Base-by-base conservation (phyloP, 2,113 vertebrate species). In the Tretioscincus oriximinensis region DNA sequence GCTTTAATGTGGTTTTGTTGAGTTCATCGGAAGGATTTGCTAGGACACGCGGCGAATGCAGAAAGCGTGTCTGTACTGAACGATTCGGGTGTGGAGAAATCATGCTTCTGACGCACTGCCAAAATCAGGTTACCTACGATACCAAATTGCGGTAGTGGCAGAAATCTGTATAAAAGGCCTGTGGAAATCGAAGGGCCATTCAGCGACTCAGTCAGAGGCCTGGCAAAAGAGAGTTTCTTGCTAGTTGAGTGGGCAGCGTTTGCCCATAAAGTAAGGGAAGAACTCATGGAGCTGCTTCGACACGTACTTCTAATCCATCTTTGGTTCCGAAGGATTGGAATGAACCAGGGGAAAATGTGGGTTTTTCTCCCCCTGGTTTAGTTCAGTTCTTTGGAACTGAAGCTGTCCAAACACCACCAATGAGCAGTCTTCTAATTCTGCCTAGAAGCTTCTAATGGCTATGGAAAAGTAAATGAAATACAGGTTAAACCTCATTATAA, bases 1-100 rank as follows among this genome's bases (percentile, higher is more conserved):
- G 70, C 49, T 83, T 87, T 80, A 74, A 88, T 79, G 73, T 85
- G 78, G 35, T 78, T 86, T n/a, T 64, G 7, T 22, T 83, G 81
- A 86, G 60, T 47, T 65, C 2, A 0, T 69, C 76, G 64, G 78
- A 91, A 80, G 60, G 78, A 63, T 1, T 41, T 9, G 74, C 82
- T 51, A 73, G 75, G 35, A 64, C 73, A 47, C 77, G 29, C 54
- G 51, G 67, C 21, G 76, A 22, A 54, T 1, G 1, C 7, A 41
- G 35, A 65, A 86, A 80, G 49, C 80, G 2, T 1, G 20, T 67
- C 16, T 35, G 5, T 45, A 70, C 77, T 64, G 8, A 16, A 0
- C 22, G 63, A 70, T 41, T 82, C 70, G 18, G 54, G 20, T 7
- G 0, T 1, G 2, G 49, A 58, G 31, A 0, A 1, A 66, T n/a